phyloP scores from a whole-genome alignment of 1,140 invertebrate genomes.

The Euura lappo region DNA sequence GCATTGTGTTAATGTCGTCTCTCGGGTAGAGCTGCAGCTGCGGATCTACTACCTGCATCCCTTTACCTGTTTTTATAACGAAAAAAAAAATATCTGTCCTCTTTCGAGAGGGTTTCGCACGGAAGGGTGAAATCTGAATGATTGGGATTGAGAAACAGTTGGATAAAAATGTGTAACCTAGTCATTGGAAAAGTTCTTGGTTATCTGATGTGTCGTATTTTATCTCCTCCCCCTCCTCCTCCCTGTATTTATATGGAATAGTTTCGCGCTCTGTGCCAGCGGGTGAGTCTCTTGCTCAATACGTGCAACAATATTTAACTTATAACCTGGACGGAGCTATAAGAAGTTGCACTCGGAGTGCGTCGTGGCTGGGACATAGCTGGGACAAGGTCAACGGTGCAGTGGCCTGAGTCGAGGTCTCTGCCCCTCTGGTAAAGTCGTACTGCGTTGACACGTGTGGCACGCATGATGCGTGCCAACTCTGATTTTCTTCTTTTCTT shows the following conservation, averaged over 20 bases:
- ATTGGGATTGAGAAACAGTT: too few species aligned
- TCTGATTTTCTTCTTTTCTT: neutral
- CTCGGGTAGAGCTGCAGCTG: neutral
- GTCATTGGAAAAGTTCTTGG: too few species aligned
- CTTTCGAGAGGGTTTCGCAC: neutral
- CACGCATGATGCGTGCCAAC: constrained; percentile 1
- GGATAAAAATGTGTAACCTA: too few species aligned
- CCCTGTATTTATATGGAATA: too few species aligned
- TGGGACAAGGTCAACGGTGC: constrained; percentile 6
- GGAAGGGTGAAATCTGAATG: too few species aligned
- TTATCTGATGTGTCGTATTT: too few species aligned
- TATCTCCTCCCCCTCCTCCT: too few species aligned
- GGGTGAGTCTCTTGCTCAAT: too few species aligned
- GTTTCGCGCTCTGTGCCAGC: too few species aligned
- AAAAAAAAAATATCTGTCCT: neutral
- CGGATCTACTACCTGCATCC: neutral
- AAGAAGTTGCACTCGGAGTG: neutral
- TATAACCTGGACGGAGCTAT: too few species aligned
- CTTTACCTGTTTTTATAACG: neutral
- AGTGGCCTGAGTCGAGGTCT: neutral
- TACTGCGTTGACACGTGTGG: neutral
- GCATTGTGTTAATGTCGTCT: neutral
- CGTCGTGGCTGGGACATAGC: neutral
- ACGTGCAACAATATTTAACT: too few species aligned
- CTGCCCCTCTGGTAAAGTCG: neutral